phyloP scores from a whole-genome alignment of 2,888 invertebrate species.

The Orchesellides sinensis region DNA sequence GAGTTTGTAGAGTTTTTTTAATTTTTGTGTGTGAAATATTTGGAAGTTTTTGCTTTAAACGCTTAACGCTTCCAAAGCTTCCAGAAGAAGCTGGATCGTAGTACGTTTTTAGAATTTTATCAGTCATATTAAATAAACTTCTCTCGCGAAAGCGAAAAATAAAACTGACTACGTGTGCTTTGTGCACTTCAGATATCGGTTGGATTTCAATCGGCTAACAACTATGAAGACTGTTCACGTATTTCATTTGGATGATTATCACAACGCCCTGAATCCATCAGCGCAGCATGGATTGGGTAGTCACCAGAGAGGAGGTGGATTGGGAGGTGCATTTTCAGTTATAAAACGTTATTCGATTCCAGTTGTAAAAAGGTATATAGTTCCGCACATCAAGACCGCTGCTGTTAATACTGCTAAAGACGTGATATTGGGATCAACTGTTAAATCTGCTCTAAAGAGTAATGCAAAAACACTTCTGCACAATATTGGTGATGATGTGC shows the following conservation, averaged over 20 bases:
- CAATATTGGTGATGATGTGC: constrained; percentile 3
- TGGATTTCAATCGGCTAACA: background rate
- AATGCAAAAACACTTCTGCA: constrained; percentile 1
- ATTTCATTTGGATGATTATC: constrained; percentile 35
- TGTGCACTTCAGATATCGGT: background rate
- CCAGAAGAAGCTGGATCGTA: background rate
- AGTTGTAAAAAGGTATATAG: constrained; percentile 32
- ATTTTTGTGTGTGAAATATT: background rate
- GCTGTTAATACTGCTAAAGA: constrained; percentile 13
- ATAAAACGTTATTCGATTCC: constrained; percentile 42
- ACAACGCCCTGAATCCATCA: constrained; percentile 28
- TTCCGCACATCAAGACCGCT: constrained; percentile 43
- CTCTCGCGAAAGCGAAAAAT: too few species aligned
- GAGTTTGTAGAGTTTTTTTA: background rate
- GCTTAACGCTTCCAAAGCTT: constrained; percentile 6
- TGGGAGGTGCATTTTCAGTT: constrained; percentile 18
- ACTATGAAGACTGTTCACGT: constrained; percentile 33
- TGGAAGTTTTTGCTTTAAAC: background rate
- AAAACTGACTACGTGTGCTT: too few species aligned
- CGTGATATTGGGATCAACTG: background rate
- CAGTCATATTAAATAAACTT: background rate
- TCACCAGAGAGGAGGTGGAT: constrained; percentile 49
- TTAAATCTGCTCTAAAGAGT: background rate
- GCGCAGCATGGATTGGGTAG: background rate
- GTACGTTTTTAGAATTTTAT: background rate